These are phyloP conservation scores for Heteromormyrus szaboi DNA, from an alignment of 2,797 vertebrate genomes.

Conservation along the genomic window DNA sequence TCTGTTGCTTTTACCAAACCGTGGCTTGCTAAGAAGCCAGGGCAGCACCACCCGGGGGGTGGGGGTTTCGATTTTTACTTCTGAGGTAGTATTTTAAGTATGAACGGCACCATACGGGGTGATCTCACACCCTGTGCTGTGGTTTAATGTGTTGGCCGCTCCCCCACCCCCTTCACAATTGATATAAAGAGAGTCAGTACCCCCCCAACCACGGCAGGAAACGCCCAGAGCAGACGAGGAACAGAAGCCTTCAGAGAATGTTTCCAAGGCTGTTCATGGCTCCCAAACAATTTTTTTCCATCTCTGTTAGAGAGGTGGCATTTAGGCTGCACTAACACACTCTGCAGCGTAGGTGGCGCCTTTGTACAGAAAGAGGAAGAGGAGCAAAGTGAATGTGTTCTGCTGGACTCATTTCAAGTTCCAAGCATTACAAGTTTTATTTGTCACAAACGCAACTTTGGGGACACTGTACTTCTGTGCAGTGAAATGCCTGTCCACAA, in stretches of 20 bases:
- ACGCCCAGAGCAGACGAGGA: neutral
- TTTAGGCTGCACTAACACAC: neutral
- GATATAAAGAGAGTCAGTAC: neutral
- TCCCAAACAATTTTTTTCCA: neutral
- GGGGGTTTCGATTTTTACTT: neutral
- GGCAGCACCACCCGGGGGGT: neutral
- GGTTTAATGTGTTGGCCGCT: neutral
- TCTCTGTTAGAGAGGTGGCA: neutral
- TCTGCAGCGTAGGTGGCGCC: conserved; percentile 20
- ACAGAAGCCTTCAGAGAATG: neutral
- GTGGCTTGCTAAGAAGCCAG: neutral
- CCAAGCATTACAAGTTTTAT: neutral
- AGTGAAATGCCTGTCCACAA: neutral
- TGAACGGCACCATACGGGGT: neutral
- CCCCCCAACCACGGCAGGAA: neutral
- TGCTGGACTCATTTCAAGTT: neutral
- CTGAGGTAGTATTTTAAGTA: neutral
- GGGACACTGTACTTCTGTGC: neutral
- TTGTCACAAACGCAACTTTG: neutral
- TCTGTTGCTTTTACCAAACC: neutral
- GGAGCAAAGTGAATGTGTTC: neutral
- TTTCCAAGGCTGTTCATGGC: neutral
- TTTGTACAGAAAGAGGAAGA: conserved; percentile 9
- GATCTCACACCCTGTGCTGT: neutral
- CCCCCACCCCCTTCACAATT: neutral